A percentile compares a stretch with the other conserved stretches of the same genome.
phyloP scores from a whole-genome alignment of 2,113 vertebrate genomes.

The Daphoenositta chrysoptera region DNA sequence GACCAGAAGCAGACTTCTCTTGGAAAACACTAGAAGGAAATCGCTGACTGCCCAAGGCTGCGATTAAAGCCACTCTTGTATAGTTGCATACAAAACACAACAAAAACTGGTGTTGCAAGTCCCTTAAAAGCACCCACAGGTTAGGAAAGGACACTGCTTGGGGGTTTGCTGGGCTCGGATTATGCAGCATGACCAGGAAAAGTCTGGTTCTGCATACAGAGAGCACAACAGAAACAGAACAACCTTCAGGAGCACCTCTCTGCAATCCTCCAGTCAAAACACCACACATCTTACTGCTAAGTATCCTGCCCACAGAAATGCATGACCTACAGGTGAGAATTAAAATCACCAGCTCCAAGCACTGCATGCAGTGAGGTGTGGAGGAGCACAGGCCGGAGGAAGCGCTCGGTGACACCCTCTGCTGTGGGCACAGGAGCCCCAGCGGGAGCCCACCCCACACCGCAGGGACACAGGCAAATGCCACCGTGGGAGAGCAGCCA shows the following conservation, averaged over 20 bases:
- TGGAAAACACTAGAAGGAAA: neutral
- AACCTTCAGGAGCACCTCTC: neutral
- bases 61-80: neutral
- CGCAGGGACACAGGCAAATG: neutral
- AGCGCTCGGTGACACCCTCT: too few relatives aligned
- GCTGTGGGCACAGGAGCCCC: fast-evolving
- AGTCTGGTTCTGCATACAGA: neutral
- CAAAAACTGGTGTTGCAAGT: neutral
- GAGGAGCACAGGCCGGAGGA: neutral
- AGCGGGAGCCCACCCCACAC: neutral
- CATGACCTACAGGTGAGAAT: neutral
- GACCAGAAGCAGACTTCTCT: neutral
- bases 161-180: too few relatives aligned
- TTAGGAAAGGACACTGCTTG: neutral
- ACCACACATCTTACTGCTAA: neutral
- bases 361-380: fast-evolving
- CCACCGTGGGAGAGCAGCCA: neutral
- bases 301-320: neutral
- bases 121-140: neutral
- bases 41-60: neutral
- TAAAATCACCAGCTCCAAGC: fast-evolving
- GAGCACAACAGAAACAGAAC: neutral
- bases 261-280: neutral
- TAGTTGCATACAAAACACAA: neutral
- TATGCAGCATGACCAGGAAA: neutral